Percentiles rank a stretch among this genome's conserved stretches.
Conservation (phyloP, 2,797 vertebrate genomes). For the Paratrypauchen microcephalus region DNA sequence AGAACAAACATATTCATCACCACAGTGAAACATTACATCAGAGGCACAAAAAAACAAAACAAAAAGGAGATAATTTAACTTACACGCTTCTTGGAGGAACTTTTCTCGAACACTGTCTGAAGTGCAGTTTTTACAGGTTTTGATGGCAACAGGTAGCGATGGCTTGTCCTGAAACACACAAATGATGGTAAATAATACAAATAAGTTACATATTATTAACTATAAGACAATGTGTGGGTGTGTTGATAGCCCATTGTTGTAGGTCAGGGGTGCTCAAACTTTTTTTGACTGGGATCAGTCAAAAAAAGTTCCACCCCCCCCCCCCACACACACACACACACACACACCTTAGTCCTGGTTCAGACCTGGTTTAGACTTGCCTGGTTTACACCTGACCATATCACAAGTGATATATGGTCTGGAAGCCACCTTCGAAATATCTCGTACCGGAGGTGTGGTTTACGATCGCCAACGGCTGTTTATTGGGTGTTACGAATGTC, state of each 20-base stretch:
- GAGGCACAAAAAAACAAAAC: neutral
- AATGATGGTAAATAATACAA: neutral
- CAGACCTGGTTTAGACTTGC: too few species aligned
- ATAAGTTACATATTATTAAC: neutral
- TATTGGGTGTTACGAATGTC: too few species aligned
- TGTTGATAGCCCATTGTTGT: neutral
- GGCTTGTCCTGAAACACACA: constrained; percentile 85
- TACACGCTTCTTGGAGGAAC: constrained; percentile 97
- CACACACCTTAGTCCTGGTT: too few species aligned
- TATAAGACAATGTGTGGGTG: neutral
- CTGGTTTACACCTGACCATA: too few species aligned
- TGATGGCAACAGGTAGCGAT: constrained; percentile 90
- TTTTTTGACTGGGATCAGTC: too few species aligned
- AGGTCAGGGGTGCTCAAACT: too few species aligned
- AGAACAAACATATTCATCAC: constrained; percentile 14
- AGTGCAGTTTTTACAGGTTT: constrained; percentile 98
- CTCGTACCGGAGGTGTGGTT: too few species aligned
- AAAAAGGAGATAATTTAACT: constrained; percentile 52
- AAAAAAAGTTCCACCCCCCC: too few species aligned
- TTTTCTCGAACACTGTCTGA: constrained; percentile 98
- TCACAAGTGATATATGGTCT: too few species aligned
- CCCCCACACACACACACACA: too few species aligned
- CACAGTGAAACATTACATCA: neutral
- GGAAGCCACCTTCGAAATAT: too few species aligned
- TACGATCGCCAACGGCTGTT: too few species aligned